A percentile compares a stretch with the other conserved stretches of the same genome.
These are phyloP conservation scores for Acleris cristana DNA, from an alignment of 2,888 invertebrate genomes.

Conservation along the genomic window DNA sequence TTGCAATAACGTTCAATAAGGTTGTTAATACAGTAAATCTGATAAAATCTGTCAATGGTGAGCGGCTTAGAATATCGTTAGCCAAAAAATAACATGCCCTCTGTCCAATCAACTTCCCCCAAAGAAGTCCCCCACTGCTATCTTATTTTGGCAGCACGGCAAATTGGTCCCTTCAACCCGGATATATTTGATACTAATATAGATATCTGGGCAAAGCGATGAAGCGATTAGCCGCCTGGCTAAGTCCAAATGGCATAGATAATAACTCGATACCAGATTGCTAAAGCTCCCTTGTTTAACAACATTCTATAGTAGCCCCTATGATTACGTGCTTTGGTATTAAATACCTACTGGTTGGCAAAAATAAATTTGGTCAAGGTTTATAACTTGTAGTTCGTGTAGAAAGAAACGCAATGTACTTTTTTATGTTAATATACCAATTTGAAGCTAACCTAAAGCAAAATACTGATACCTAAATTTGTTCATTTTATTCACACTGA, in stretches of 20 bases:
- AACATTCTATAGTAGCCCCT: not conserved
- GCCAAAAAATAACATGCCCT: constrained; percentile 35
- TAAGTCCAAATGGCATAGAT: constrained; percentile 56
- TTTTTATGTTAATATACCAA: no score
- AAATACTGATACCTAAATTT: not conserved
- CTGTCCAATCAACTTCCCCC: constrained; percentile 41
- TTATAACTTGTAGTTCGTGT: no score
- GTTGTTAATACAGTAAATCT: constrained; percentile 8
- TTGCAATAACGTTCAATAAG: constrained; percentile 14
- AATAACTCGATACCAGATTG: constrained; percentile 64
- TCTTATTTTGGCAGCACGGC: constrained; percentile 68
- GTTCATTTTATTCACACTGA: not conserved
- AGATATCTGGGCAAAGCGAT: constrained; percentile 68
- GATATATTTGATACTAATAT: constrained; percentile 48
- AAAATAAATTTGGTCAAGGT: no score
- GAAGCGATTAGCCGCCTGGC: constrained; percentile 72
- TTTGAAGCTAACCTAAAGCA: no score
- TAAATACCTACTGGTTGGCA: no score
- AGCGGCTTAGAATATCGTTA: constrained; percentile 35
- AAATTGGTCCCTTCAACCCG: constrained; percentile 72
- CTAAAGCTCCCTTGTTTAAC: constrained; percentile 41
- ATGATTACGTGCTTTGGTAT: not conserved
- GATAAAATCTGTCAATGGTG: constrained; percentile 30
- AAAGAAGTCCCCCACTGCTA: constrained; percentile 49
- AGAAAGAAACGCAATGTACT: no score